phyloP scores from a whole-genome alignment of 2,797 vertebrate species.

The Molossus molossus region DNA sequence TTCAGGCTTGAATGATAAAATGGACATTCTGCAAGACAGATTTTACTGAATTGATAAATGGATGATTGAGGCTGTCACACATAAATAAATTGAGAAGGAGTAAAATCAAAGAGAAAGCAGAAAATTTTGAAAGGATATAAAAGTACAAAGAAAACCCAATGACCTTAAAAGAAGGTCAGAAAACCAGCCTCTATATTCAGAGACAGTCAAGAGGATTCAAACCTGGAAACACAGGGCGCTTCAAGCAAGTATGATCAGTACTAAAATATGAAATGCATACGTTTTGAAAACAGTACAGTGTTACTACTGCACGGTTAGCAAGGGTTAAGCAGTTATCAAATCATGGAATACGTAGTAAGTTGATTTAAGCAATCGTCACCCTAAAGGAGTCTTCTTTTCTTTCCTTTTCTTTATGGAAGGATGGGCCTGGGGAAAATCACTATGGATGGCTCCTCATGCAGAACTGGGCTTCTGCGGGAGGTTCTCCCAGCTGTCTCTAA shows the following conservation, averaged over 20 bases:
- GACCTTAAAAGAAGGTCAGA: slow-evolving; percentile 84
- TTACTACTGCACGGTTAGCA: neutral
- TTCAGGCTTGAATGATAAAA: slow-evolving; percentile 87
- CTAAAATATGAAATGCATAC: neutral
- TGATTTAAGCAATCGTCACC: neutral
- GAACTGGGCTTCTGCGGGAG: neutral
- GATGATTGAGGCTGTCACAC: slow-evolving; percentile 86
- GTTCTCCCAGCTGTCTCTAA: neutral
- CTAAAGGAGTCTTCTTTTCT: neutral
- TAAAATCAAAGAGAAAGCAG: slow-evolving; percentile 84
- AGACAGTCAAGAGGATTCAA: slow-evolving; percentile 56
- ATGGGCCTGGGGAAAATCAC: neutral
- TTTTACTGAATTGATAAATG: slow-evolving; percentile 87
- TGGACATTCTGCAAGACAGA: slow-evolving; percentile 87
- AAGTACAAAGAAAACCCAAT: slow-evolving; percentile 73
- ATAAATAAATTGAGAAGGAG: slow-evolving; percentile 86
- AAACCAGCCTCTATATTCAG: slow-evolving; percentile 69
- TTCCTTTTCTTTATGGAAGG: neutral
- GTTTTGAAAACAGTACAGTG: neutral
- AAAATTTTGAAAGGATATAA: slow-evolving; percentile 80
- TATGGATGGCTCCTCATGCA: neutral
- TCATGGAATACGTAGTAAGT: neutral
- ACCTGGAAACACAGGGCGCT: slow-evolving; percentile 29
- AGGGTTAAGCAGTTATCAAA: neutral
- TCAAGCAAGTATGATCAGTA: neutral